These are phyloP conservation scores for Lepus oiostolus DNA, from an alignment of 2,797 vertebrate genomes.

Conservation along the genomic window DNA sequence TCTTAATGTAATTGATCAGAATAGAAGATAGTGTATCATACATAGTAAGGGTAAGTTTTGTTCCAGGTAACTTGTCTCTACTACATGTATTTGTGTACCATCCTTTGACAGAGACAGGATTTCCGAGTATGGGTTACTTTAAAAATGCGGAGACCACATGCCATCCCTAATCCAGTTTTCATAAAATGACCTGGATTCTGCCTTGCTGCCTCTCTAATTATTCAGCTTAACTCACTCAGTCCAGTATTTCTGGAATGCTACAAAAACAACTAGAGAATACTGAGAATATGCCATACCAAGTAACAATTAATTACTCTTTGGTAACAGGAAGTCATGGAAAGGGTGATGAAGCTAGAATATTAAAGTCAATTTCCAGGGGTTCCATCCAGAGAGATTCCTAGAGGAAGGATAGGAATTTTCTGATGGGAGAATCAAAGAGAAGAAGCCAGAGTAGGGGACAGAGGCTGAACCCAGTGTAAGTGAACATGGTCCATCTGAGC, in stretches of 20 bases:
- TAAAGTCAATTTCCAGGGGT: background rate
- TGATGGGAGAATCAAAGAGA: background rate
- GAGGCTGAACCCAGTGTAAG: background rate
- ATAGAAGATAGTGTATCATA: background rate
- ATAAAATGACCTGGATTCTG: constrained; percentile 46
- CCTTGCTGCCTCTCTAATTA: background rate
- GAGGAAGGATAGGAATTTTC: background rate
- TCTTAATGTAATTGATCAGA: background rate
- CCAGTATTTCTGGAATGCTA: background rate
- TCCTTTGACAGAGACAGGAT: background rate
- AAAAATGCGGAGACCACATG: background rate
- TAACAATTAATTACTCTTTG: background rate
- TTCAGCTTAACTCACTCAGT: background rate
- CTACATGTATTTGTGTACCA: background rate
- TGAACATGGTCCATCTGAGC: background rate
- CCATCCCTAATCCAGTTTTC: background rate
- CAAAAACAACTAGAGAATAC: background rate
- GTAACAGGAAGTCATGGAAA: background rate
- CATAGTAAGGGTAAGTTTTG: background rate
- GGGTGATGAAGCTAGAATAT: background rate
- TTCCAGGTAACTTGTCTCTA: constrained; percentile 1
- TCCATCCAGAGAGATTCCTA: background rate
- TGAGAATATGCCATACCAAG: background rate
- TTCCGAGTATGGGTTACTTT: constrained; percentile 17
- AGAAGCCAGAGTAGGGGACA: background rate